phyloP scores from a whole-genome alignment of 2,797 vertebrate species.

The Alectoris magna region DNA sequence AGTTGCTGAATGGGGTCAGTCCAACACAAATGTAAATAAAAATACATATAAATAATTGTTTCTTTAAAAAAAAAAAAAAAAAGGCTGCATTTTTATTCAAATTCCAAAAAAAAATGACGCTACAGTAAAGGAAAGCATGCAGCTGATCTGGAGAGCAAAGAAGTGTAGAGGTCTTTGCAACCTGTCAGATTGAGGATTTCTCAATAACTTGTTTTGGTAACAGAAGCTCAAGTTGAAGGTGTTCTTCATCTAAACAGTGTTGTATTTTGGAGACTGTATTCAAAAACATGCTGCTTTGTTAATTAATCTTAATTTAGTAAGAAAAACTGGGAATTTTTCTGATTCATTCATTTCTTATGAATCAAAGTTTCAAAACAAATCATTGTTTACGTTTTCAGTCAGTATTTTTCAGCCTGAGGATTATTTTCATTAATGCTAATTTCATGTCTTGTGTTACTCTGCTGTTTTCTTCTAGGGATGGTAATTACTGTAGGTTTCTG shows the following conservation, averaged over 20 bases:
- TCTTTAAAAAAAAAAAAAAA: background rate
- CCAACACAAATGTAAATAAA: background rate
- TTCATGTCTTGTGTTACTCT: too few species aligned
- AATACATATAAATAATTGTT: background rate
- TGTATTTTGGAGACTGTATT: background rate
- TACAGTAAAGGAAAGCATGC: background rate
- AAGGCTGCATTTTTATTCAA: background rate
- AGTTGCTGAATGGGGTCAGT: background rate
- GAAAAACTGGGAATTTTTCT: too few species aligned
- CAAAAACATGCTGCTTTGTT: background rate
- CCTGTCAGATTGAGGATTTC: background rate
- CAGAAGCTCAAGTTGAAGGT: background rate
- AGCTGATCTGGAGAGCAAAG: background rate
- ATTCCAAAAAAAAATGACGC: background rate
- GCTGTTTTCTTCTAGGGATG: background rate
- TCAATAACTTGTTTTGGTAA: background rate
- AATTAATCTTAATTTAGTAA: too few species aligned
- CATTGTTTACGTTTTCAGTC: background rate
- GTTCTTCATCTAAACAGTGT: background rate
- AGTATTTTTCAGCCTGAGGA: background rate
- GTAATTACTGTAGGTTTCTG: background rate
- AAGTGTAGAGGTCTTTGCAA: background rate
- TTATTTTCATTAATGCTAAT: background rate
- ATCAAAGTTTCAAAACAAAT: too few species aligned
- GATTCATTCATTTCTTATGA: too few species aligned